Percentiles rank a stretch among this genome's conserved stretches.
These are phyloP conservation scores for Clarias pachynema DNA, from an alignment of 2,797 vertebrate genomes.

Conservation along the genomic window DNA sequence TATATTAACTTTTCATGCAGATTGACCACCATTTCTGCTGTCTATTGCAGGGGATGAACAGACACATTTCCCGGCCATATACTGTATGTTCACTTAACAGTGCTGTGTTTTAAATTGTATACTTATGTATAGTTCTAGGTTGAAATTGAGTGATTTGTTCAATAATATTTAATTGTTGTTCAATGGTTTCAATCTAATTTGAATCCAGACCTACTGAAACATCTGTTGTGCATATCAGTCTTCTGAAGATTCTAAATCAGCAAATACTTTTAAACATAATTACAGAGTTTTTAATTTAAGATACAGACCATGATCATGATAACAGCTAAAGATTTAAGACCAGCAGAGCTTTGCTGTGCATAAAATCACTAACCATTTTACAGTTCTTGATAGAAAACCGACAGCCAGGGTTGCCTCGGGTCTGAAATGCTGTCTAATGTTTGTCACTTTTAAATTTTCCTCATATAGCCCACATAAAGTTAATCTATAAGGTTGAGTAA, in stretches of 20 bases:
- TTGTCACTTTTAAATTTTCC: not conserved
- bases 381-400: not conserved
- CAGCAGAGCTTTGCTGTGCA: not conserved
- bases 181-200: not conserved
- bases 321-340: not conserved
- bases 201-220: not conserved
- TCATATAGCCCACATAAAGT: not conserved
- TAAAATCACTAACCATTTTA: not conserved
- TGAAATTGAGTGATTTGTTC: not conserved
- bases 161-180: too few relatives aligned
- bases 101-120: not conserved
- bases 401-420: not conserved
- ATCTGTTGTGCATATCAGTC: not conserved
- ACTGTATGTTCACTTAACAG: not conserved
- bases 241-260: not conserved
- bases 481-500: not conserved
- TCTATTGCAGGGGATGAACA: not conserved
- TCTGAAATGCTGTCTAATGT: not conserved
- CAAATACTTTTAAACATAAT: not conserved
- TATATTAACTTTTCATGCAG: not conserved
- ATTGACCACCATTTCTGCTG: not conserved
- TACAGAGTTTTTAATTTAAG: not conserved
- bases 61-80: not conserved
- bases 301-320: not conserved
- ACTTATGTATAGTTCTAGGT: not conserved